phyloP scores from a whole-genome alignment of 2,797 vertebrate species.

The Esox lucius region DNA sequence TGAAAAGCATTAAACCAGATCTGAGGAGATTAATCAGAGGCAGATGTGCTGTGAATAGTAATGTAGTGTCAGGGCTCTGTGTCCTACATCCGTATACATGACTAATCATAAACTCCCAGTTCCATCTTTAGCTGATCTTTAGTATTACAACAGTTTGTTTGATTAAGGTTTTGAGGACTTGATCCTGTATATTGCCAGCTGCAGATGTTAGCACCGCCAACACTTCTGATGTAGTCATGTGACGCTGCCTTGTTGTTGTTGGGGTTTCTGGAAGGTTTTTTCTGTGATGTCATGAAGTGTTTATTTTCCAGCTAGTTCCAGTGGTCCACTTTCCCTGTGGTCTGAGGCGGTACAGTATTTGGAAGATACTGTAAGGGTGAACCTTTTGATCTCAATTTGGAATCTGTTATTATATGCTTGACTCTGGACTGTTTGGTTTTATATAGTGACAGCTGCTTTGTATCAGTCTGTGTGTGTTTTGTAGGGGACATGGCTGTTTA shows the following conservation, averaged over 20 bases:
- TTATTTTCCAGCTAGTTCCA: slow-evolving; percentile 3
- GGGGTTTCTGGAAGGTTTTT: slow-evolving; percentile 1
- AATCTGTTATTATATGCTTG: neutral
- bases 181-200: slow-evolving; percentile 15
- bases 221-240: neutral
- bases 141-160: neutral
- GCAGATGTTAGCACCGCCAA: slow-evolving; percentile 21
- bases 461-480: neutral
- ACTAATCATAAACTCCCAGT: slow-evolving; percentile 33
- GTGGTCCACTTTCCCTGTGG: neutral
- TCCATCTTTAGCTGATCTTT: slow-evolving; percentile 2
- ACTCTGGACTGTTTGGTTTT: slow-evolving; percentile 2
- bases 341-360: slow-evolving; percentile 14
- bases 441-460: slow-evolving; percentile 2
- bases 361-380: slow-evolving; percentile 1
- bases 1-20: slow-evolving; percentile 13
- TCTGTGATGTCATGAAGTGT: slow-evolving; percentile 12
- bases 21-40: slow-evolving; percentile 38
- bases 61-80: slow-evolving; percentile 44
- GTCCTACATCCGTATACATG: slow-evolving; percentile 41
- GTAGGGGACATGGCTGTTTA: neutral
- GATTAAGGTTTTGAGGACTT: neutral
- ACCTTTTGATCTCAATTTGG: slow-evolving; percentile 7
- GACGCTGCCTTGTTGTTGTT: neutral
- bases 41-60: slow-evolving; percentile 50